Conservation (phyloP, 1,140 invertebrate species). For the Matsumurasca onukii region DNA sequence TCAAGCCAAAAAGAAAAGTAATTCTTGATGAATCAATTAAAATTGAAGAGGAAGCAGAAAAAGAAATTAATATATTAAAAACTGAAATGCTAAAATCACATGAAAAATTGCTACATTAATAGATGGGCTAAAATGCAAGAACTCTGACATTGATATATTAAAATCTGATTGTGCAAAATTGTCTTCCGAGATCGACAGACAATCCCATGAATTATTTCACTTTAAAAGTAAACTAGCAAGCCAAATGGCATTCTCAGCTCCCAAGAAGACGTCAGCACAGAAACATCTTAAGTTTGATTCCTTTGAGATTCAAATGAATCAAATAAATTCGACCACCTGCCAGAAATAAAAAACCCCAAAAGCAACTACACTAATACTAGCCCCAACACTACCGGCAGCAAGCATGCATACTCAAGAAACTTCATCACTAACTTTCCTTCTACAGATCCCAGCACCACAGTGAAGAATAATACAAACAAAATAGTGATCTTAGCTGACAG, state of each 20-base stretch:
- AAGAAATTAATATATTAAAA: conserved; percentile 13
- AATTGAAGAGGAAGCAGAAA: conserved; percentile 5
- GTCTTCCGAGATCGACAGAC: too few species aligned
- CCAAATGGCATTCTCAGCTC: neutral
- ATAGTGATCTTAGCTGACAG: conserved; percentile 3
- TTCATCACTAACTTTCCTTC: neutral
- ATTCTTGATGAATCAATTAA: conserved; percentile 3
- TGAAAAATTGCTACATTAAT: neutral
- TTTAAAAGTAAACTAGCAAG: neutral
- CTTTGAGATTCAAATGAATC: neutral
- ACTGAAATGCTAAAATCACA: conserved; percentile 1
- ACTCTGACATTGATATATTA: neutral
- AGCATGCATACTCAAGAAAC: neutral
- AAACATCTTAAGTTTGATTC: neutral
- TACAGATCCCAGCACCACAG: neutral
- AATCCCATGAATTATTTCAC: neutral
- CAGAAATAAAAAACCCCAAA: neutral
- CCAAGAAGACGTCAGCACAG: neutral
- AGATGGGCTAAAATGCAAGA: conserved; percentile 8
- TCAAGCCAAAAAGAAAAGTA: conserved; percentile 11
- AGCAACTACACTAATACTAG: neutral
- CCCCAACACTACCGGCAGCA: neutral
- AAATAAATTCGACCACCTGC: conserved; percentile 8
- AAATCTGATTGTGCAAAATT: neutral
- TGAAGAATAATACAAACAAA: neutral